phyloP scores from a whole-genome alignment of 2,888 invertebrate species.

The Colostygia pectinataria region DNA sequence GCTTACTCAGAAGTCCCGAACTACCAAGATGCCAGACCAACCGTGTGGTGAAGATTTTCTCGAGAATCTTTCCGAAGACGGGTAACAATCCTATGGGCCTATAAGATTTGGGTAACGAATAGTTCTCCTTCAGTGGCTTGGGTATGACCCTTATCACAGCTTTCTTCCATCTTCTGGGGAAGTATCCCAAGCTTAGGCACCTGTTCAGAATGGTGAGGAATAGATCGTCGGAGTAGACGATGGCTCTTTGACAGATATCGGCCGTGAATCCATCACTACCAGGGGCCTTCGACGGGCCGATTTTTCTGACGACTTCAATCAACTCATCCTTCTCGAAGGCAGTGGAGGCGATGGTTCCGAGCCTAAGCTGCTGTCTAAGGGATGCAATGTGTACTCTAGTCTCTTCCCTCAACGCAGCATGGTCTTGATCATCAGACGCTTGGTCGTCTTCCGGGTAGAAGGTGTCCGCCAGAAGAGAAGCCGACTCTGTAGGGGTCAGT shows the following conservation, averaged over 20 bases:
- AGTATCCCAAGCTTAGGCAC: background rate
- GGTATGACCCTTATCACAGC: background rate
- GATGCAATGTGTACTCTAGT: background rate
- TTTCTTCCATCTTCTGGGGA: background rate
- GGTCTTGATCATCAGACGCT: background rate
- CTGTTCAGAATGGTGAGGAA: background rate
- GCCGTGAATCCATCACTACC: background rate
- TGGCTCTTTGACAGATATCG: background rate
- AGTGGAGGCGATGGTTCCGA: background rate
- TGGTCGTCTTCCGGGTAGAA: background rate
- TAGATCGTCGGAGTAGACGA: background rate
- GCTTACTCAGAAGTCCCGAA: background rate
- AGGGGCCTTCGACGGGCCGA: background rate
- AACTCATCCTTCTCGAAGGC: background rate
- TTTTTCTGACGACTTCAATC: background rate
- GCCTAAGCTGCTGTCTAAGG: background rate
- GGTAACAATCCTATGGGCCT: background rate
- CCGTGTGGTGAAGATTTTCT: background rate
- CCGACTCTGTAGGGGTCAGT: background rate
- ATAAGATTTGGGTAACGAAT: background rate
- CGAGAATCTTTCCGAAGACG: background rate
- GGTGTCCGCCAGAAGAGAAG: background rate
- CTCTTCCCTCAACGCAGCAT: background rate
- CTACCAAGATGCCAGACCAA: background rate
- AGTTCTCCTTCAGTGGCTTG: background rate